phyloP scores from a whole-genome alignment of 2,888 invertebrate species.

The Candidula unifasciata region DNA sequence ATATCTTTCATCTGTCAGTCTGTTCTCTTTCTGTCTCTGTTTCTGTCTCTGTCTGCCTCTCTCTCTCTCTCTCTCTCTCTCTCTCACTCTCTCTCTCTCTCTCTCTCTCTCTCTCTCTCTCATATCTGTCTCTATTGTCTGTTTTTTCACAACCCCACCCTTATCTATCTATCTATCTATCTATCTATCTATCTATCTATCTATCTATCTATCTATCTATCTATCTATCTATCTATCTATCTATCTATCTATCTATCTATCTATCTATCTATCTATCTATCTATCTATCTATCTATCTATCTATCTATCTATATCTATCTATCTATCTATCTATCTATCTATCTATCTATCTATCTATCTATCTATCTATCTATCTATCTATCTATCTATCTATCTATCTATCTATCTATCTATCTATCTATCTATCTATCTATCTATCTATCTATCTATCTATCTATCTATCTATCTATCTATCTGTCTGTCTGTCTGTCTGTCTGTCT shows the following conservation, averaged over 20 bases:
- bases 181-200: background rate
- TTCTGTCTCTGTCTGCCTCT: background rate
- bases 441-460: background rate
- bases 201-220: background rate
- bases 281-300: too few species aligned
- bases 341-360: too few species aligned
- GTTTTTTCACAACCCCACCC: too few species aligned
- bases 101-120: too few species aligned
- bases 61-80: background rate
- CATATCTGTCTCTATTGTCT: too few species aligned
- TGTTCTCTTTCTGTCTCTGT: background rate
- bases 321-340: too few species aligned
- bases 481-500: background rate
- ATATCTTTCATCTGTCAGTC: too few species aligned
- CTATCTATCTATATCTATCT: too few species aligned
- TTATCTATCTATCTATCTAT: background rate
- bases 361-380: too few species aligned
- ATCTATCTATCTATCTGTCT: background rate
- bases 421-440: background rate
- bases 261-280: too few species aligned
- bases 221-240: background rate
- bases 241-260: background rate
- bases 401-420: background rate
- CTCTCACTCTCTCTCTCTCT: background rate
- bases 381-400: background rate